Evolutionary conservation across 2,797 vertebrate genomes (phyloP).

Genomic region (Paedocypris micromegethes): DNA sequence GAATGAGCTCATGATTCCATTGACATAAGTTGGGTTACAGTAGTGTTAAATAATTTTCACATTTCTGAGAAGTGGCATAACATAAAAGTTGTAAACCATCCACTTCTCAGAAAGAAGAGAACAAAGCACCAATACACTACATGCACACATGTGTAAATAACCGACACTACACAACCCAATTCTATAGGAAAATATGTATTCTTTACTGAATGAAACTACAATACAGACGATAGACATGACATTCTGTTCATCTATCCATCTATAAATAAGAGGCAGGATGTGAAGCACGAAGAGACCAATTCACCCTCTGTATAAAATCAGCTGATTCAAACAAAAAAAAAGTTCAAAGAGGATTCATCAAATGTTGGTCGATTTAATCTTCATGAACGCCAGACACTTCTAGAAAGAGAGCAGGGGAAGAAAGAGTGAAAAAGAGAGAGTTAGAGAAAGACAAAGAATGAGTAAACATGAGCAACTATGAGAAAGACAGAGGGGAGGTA

Average conservation of each 20-base stretch:
- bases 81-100: constrained; percentile 35
- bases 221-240: too few species aligned
- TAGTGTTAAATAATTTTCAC: constrained; percentile 46
- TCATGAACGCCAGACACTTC: constrained; percentile 20
- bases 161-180: too few species aligned
- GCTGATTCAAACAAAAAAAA: constrained; percentile 32
- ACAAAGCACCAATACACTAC: background rate
- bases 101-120: constrained; percentile 7
- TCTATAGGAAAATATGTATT: too few species aligned
- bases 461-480: too few species aligned
- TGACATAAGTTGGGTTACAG: constrained; percentile 49
- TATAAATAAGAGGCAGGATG: too few species aligned
- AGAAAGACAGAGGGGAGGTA: too few species aligned
- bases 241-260: too few species aligned
- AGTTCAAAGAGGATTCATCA: constrained; percentile 5
- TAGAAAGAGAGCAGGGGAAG: background rate
- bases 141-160: too few species aligned
- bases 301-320: background rate
- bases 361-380: constrained; percentile 22
- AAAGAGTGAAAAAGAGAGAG: too few species aligned
- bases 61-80: constrained; percentile 44
- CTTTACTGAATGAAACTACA: too few species aligned
- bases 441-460: too few species aligned
- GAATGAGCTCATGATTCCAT: constrained; percentile 50
- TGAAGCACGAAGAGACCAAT: too few species aligned